These are phyloP conservation scores for Chrysoperla carnea DNA, from an alignment of 1,140 invertebrate genomes.

Conservation along the genomic window DNA sequence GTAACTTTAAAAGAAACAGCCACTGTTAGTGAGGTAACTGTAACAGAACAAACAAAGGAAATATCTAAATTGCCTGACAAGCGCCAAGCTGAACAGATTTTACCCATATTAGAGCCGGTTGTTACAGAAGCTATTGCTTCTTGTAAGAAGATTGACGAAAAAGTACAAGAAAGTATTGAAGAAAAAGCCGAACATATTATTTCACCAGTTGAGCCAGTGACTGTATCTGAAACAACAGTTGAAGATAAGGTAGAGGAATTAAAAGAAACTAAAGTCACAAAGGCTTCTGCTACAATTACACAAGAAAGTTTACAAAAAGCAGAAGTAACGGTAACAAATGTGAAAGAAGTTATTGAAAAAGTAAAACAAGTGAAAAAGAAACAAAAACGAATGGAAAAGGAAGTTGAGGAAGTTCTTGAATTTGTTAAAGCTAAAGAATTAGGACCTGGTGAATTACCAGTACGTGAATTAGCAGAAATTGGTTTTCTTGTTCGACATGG, in stretches of 20 bases:
- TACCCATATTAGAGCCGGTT: slow-evolving; percentile 36
- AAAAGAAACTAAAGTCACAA: slow-evolving; percentile 19
- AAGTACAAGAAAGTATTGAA: slow-evolving; percentile 21
- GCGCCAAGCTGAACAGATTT: slow-evolving; percentile 27
- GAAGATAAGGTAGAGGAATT: slow-evolving; percentile 34
- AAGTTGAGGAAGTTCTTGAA: slow-evolving; percentile 57
- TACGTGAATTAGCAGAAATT: slow-evolving; percentile 64
- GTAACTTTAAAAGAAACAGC: slow-evolving; percentile 27
- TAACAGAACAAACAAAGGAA: slow-evolving; percentile 26
- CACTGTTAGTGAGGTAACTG: slow-evolving; percentile 28
- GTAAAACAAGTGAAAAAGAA: slow-evolving; percentile 34
- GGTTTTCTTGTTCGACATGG: slow-evolving; percentile 56
- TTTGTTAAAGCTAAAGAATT: slow-evolving; percentile 57
- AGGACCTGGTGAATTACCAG: slow-evolving; percentile 54
- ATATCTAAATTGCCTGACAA: slow-evolving; percentile 20
- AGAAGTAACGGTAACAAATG: slow-evolving; percentile 23
- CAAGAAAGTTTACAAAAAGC: slow-evolving; percentile 22
- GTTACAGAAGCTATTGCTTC: slow-evolving; percentile 38
- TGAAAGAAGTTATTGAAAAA: slow-evolving; percentile 32
- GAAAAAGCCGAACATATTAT: slow-evolving; percentile 31
- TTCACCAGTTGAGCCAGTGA: slow-evolving; percentile 33
- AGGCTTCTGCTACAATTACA: slow-evolving; percentile 19
- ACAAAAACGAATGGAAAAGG: slow-evolving; percentile 41
- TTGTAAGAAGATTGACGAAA: slow-evolving; percentile 40
- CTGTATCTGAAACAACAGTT: slow-evolving; percentile 33